Evolutionary conservation across 2,888 invertebrate genomes (phyloP).

Genomic region (Plemyria rubiginata): DNA sequence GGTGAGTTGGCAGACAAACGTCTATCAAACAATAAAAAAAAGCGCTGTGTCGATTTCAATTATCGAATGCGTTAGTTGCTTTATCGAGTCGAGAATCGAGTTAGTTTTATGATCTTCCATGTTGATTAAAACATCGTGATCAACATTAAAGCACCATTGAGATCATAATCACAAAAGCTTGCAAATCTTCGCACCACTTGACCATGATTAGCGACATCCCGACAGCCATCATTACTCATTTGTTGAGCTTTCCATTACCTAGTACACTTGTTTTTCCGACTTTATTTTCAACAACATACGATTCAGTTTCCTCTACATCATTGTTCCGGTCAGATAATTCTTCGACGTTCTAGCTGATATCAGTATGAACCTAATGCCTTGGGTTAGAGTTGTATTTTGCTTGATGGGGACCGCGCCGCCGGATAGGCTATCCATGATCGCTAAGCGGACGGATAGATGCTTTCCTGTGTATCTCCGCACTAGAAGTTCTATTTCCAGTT

Average conservation of each 20-base stretch:
- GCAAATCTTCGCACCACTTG: conserved; percentile 52
- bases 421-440: conserved; percentile 44
- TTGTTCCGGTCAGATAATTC: conserved; percentile 11
- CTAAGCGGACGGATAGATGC: conserved; percentile 62
- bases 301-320: conserved; percentile 23
- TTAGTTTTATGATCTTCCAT: not conserved
- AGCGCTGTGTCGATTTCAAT: too few relatives aligned
- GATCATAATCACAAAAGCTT: conserved; percentile 35
- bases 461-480: conserved; percentile 61
- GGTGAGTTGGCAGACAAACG: too few relatives aligned
- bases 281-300: conserved; percentile 18
- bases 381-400: conserved; percentile 42
- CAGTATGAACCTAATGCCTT: conserved; percentile 35
- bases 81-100: too few relatives aligned
- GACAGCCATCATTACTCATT: conserved; percentile 58
- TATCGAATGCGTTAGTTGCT: not conserved
- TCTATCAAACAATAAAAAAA: too few relatives aligned
- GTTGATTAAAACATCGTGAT: conserved; percentile 9
- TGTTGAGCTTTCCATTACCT: conserved; percentile 55
- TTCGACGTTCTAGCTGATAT: conserved; percentile 8
- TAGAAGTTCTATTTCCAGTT: conserved; percentile 47
- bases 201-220: conserved; percentile 62
- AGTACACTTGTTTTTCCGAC: conserved; percentile 21
- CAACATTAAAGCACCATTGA: conserved; percentile 20
- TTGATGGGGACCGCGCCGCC: conserved; percentile 23